A percentile compares a stretch with the other conserved stretches of the same genome.
Evolutionary conservation across 2,113 vertebrate species (phyloP).

Genomic region (Phylloscopus trochilus): DNA sequence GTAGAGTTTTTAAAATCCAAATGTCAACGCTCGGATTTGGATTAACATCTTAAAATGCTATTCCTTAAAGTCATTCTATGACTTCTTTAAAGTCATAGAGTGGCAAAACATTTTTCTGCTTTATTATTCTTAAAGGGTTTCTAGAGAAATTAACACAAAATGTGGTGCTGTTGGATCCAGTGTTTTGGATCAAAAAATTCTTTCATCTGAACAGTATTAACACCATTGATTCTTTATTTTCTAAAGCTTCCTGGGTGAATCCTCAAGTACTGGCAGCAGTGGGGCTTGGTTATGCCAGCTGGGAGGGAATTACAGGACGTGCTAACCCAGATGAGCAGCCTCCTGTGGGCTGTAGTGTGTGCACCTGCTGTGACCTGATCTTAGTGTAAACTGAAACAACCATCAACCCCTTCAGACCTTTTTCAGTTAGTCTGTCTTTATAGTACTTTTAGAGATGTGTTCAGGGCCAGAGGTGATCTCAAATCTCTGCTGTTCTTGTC

Average conservation of each 20-base stretch:
- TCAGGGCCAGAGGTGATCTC: background rate
- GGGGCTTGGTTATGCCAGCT: background rate
- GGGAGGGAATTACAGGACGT: accelerated
- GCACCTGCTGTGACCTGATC: background rate
- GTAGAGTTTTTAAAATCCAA: background rate
- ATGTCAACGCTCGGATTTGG: background rate
- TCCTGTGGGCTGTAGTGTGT: background rate
- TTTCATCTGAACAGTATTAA: background rate
- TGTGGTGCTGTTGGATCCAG: background rate
- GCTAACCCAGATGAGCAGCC: accelerated
- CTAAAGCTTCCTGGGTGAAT: background rate
- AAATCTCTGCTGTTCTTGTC: background rate
- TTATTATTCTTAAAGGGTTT: background rate
- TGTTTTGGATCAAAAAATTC: background rate
- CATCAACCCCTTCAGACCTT: background rate
- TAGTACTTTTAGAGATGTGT: background rate
- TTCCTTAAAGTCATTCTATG: background rate
- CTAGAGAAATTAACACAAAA: background rate
- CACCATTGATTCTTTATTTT: background rate
- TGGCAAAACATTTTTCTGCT: background rate
- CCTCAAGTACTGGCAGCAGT: background rate
- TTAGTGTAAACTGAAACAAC: background rate
- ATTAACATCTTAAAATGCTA: background rate
- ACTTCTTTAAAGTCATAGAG: background rate
- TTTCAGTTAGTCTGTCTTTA: background rate